Conservation (phyloP, 1,140 invertebrate genomes). For the Drosophila funebris region DNA sequence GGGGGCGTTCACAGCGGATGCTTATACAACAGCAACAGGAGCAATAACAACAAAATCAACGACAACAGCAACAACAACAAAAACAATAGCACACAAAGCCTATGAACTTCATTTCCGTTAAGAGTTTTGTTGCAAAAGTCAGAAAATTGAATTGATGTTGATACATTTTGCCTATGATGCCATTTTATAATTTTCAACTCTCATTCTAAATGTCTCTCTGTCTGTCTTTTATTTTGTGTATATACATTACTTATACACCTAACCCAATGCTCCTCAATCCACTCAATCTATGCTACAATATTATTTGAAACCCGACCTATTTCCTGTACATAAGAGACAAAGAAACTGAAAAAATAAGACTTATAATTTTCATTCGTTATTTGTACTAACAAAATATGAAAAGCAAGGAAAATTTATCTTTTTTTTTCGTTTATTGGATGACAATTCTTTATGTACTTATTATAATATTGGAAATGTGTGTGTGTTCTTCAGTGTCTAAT, state of each 20-base stretch:
- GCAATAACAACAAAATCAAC: conserved; percentile 31
- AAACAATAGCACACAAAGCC: conserved; percentile 50
- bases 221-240: conserved; percentile 52
- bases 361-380: conserved; percentile 24
- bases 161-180: conserved; percentile 83
- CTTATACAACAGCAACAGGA: conserved; percentile 29
- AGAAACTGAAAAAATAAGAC: conserved; percentile 38
- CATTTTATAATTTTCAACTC: conserved; percentile 75
- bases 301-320: conserved; percentile 38
- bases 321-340: conserved; percentile 65
- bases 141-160: conserved; percentile 82
- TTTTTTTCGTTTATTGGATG: conserved; percentile 63
- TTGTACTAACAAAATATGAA: conserved; percentile 61
- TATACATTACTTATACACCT: conserved; percentile 56
- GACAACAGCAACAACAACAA: conserved; percentile 39
- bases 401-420: conserved; percentile 44
- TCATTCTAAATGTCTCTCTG: conserved; percentile 46
- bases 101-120: conserved; percentile 83
- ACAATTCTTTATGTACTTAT: conserved; percentile 45
- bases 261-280: background rate
- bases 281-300: conserved; percentile 41
- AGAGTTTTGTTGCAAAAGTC: conserved; percentile 80
- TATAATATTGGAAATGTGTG: conserved; percentile 68
- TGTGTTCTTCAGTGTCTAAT: conserved; percentile 39
- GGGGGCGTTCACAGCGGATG: conserved; percentile 54